Conservation (phyloP, 1,140 invertebrate species). For the Macrobrachium rosenbergii region DNA sequence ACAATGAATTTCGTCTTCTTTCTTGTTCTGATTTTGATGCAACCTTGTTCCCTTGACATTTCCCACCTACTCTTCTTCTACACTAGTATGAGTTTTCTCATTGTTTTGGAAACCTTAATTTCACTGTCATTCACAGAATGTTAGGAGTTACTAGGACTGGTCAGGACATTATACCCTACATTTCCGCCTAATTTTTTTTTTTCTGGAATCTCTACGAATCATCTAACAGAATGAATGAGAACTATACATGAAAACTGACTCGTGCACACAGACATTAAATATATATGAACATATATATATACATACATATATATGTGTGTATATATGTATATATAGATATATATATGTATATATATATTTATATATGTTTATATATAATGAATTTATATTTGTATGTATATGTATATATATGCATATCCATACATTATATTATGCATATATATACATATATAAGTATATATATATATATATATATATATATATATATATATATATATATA, state of each 20-base stretch:
- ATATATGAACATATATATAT: not conserved
- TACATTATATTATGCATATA: conserved; percentile 25
- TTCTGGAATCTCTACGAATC: too few relatives aligned
- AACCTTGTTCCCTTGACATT: too few relatives aligned
- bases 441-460: conserved; percentile 37
- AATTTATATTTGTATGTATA: conserved; percentile 9
- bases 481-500: conserved; percentile 39
- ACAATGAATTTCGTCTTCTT: too few relatives aligned
- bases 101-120: too few relatives aligned
- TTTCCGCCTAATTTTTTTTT: too few relatives aligned
- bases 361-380: conserved; percentile 6
- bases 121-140: too few relatives aligned
- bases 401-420: conserved; percentile 25
- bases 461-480: conserved; percentile 41
- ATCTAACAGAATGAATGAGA: not conserved
- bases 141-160: too few relatives aligned
- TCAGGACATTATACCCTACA: too few relatives aligned
- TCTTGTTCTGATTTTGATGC: too few relatives aligned
- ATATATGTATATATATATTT: conserved; percentile 9
- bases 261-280: not conserved
- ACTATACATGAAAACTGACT: not conserved
- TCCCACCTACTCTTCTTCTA: too few relatives aligned
- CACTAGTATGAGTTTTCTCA: too few relatives aligned
- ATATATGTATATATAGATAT: not conserved
- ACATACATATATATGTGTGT: conserved; percentile 1